Evolutionary conservation across 2,797 vertebrate species (phyloP).

Genomic region (Glyptemys insculpta): DNA sequence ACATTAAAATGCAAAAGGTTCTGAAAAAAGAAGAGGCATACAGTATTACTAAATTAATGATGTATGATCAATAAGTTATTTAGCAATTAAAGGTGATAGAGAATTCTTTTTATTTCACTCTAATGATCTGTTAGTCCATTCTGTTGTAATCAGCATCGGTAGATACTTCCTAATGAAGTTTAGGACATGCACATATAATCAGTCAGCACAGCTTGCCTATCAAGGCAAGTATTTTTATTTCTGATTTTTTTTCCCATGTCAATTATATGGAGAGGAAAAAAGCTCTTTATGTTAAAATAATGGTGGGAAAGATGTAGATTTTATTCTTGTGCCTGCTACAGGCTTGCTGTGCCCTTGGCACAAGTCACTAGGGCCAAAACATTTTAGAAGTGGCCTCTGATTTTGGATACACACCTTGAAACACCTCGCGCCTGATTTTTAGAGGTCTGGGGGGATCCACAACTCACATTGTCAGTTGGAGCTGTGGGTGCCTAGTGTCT

Average conservation of each 20-base stretch:
- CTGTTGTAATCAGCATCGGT: constrained; percentile 41
- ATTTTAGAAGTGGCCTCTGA: accelerated
- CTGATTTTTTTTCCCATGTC: not conserved
- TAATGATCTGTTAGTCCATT: constrained; percentile 18
- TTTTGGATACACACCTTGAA: accelerated
- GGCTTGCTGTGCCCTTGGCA: accelerated
- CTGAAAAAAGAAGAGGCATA: constrained; percentile 55
- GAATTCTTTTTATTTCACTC: constrained; percentile 40
- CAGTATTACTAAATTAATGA: constrained; percentile 41
- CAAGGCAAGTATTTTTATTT: not conserved
- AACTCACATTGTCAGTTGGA: not conserved
- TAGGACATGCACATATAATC: not conserved
- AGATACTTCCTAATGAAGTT: not conserved
- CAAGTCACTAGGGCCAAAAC: accelerated
- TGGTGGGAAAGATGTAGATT: accelerated
- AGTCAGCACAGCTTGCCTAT: not conserved
- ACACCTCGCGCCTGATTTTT: accelerated
- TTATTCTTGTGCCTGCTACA: accelerated
- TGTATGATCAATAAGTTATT: constrained; percentile 62
- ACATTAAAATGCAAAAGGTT: constrained; percentile 70
- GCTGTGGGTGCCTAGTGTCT: accelerated
- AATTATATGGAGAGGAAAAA: accelerated
- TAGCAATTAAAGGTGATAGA: constrained; percentile 71
- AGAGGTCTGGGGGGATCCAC: accelerated
- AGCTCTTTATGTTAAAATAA: not conserved